A percentile compares a stretch with the other conserved stretches of the same genome.
Conservation (phyloP, 2,888 invertebrate species). For the Campoletis raptor region DNA sequence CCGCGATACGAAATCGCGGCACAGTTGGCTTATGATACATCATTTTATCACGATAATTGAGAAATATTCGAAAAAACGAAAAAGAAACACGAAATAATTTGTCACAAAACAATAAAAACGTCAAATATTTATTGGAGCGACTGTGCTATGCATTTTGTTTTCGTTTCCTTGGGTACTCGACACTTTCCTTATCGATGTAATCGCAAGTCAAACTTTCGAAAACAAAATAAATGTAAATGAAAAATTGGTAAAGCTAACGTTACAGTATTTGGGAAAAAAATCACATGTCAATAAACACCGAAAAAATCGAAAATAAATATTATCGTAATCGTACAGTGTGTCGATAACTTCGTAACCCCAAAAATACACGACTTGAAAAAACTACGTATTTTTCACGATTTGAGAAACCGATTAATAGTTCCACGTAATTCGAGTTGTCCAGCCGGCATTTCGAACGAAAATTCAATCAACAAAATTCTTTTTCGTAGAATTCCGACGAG, state of each 20-base stretch:
- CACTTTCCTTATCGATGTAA: not conserved
- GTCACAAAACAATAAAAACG: not conserved
- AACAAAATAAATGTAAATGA: not conserved
- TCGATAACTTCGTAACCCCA: not conserved
- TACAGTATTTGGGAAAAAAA: not conserved
- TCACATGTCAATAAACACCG: not conserved
- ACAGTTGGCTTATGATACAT: constrained; percentile 84
- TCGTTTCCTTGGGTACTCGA: not conserved
- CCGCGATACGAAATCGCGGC: constrained; percentile 83
- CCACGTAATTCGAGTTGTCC: not conserved
- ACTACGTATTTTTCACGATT: not conserved
- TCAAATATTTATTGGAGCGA: not conserved
- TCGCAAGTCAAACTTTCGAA: not conserved
- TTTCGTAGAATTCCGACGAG: not conserved
- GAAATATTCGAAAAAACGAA: not conserved
- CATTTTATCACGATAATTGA: constrained; percentile 72
- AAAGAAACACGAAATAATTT: not conserved
- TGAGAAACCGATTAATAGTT: not conserved
- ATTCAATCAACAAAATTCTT: not conserved
- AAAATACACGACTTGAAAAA: not conserved
- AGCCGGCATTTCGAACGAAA: not conserved
- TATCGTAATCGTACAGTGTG: not conserved
- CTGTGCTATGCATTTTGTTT: not conserved
- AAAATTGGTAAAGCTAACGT: not conserved
- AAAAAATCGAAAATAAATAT: not conserved